Evolutionary conservation across 2,888 invertebrate genomes (phyloP).

Genomic region (Idaea biselata): DNA sequence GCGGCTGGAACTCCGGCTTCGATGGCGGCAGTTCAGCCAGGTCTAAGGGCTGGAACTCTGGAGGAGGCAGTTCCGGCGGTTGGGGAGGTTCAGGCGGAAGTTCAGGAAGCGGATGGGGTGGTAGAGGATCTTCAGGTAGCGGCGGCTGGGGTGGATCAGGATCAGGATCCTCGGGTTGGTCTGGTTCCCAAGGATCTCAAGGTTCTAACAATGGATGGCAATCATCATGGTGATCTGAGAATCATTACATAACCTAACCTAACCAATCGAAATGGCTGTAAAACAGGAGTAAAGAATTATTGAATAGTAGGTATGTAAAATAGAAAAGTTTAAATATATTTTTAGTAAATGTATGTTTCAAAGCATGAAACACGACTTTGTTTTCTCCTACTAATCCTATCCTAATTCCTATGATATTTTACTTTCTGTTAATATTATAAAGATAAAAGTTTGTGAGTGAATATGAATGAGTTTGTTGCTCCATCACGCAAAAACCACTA

Average conservation of each 20-base stretch:
- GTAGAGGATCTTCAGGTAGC: background rate
- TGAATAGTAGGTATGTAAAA: background rate
- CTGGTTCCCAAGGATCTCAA: background rate
- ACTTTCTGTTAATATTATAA: too few species aligned
- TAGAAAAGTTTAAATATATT: too few species aligned
- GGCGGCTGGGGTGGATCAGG: background rate
- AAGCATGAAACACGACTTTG: too few species aligned
- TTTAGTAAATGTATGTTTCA: too few species aligned
- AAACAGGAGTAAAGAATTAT: background rate
- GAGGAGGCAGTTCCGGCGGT: background rate
- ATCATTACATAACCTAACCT: background rate
- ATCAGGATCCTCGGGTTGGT: background rate
- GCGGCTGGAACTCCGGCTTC: constrained; percentile 11
- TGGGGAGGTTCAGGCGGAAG: background rate
- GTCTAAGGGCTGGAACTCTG: background rate
- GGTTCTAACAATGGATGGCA: constrained; percentile 28
- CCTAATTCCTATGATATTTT: too few species aligned
- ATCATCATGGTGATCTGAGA: constrained; percentile 18
- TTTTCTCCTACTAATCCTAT: too few species aligned
- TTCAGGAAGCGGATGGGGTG: background rate
- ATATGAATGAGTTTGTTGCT: too few species aligned
- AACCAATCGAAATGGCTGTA: background rate
- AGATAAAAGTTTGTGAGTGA: too few species aligned
- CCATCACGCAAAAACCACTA: too few species aligned
- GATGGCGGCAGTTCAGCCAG: background rate